phyloP scores from a whole-genome alignment of 2,888 invertebrate genomes.

The Noctua janthe region DNA sequence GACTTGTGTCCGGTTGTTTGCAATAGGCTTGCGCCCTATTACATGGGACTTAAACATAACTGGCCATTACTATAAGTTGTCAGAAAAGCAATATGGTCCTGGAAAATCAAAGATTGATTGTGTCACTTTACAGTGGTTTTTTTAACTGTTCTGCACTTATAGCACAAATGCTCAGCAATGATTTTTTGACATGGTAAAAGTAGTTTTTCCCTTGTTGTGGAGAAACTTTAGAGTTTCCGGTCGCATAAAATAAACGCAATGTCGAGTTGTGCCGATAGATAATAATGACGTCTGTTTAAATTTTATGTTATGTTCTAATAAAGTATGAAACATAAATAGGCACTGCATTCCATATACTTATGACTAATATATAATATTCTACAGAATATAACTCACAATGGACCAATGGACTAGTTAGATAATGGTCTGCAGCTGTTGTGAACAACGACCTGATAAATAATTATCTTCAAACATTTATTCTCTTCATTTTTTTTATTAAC shows the following conservation, averaged over 20 bases:
- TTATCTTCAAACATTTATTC: conserved; percentile 52
- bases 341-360: background rate
- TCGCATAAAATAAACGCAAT: background rate
- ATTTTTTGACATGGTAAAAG: background rate
- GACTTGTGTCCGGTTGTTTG: background rate
- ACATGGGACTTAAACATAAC: background rate
- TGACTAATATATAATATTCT: conserved; percentile 35
- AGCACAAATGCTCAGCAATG: background rate
- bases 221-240: background rate
- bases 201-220: background rate
- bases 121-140: background rate
- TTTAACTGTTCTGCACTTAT: background rate
- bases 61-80: no score
- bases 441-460: conserved; percentile 51
- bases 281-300: background rate
- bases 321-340: background rate
- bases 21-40: background rate
- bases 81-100: background rate
- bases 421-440: conserved; percentile 51
- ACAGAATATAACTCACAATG: conserved; percentile 50
- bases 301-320: background rate
- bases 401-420: conserved; percentile 57
- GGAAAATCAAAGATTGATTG: background rate
- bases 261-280: background rate
- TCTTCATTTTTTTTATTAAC: conserved; percentile 57